phyloP scores from a whole-genome alignment of 2,113 vertebrate species.

The Psilopogon haemacephalus region DNA sequence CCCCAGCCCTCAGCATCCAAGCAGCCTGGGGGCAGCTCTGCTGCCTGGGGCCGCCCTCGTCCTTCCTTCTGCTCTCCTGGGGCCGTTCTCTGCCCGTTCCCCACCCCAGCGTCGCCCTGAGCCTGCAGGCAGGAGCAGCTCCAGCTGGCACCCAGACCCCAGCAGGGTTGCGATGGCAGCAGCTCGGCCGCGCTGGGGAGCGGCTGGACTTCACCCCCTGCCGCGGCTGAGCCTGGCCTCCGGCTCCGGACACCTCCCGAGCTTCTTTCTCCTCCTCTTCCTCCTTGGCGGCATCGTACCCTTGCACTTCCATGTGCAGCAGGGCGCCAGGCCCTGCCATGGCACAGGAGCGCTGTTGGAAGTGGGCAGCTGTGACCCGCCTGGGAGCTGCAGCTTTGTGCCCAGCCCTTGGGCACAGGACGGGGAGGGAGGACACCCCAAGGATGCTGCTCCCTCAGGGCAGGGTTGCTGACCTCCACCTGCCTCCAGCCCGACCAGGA shows the following conservation, averaged over 20 bases:
- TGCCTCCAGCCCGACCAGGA: background rate
- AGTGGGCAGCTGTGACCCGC: accelerated
- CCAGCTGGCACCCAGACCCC: background rate
- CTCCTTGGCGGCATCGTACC: background rate
- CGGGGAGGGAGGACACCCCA: accelerated
- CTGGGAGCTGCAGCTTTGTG: background rate
- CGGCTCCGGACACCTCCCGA: background rate
- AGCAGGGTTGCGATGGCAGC: accelerated
- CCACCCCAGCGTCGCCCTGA: background rate
- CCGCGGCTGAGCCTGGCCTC: background rate
- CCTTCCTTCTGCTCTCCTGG: too few relatives aligned
- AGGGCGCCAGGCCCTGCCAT: background rate
- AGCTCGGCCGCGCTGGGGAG: accelerated
- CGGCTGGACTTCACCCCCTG: background rate
- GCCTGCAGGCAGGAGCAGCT: accelerated
- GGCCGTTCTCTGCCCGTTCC: background rate
- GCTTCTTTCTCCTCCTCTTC: background rate
- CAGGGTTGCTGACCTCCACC: background rate
- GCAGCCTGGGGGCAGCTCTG: too few relatives aligned
- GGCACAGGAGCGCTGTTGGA: accelerated
- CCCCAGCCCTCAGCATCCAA: background rate
- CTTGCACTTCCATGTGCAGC: background rate
- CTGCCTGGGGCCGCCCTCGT: background rate
- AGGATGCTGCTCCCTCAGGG: background rate
- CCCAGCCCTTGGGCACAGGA: too few relatives aligned